A percentile compares a stretch with the other conserved stretches of the same genome.
These are phyloP conservation scores for Petrolisthes cinctipes DNA, from an alignment of 2,888 invertebrate genomes.

Conservation along the genomic window DNA sequence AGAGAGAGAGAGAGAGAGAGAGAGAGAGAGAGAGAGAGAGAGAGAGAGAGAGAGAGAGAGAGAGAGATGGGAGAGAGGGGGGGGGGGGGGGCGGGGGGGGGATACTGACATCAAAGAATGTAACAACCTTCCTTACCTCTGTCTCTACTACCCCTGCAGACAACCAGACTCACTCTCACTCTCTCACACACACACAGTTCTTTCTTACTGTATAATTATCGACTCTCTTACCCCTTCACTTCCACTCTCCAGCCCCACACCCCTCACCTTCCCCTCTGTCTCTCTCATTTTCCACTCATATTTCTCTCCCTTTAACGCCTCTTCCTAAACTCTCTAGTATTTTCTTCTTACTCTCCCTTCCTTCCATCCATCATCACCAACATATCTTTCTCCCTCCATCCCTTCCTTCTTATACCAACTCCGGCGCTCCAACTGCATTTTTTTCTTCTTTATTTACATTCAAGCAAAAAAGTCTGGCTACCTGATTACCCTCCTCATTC, in stretches of 20 bases:
- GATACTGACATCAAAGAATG: neutral
- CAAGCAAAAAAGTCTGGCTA: too few relatives aligned
- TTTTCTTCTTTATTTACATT: too few relatives aligned
- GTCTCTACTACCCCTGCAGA: neutral
- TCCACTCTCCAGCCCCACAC: neutral
- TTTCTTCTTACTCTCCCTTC: neutral
- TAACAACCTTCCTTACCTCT: constrained; percentile 23
- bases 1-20: neutral
- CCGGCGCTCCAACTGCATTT: too few relatives aligned
- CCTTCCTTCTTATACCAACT: too few relatives aligned
- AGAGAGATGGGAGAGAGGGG: neutral
- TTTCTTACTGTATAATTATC: neutral
- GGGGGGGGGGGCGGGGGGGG: neutral
- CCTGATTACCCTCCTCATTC: too few relatives aligned
- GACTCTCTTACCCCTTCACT: neutral
- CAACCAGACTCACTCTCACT: neutral
- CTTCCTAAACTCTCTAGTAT: neutral
- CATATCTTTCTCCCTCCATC: neutral
- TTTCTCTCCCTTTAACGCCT: neutral
- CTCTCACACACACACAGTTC: neutral
- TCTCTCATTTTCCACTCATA: neutral
- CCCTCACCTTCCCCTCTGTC: neutral
- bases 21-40: neutral
- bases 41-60: neutral
- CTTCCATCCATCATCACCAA: neutral